These are phyloP conservation scores for Salvelinus sp. DNA, from an alignment of 2,113 vertebrate genomes.

Conservation along the genomic window DNA sequence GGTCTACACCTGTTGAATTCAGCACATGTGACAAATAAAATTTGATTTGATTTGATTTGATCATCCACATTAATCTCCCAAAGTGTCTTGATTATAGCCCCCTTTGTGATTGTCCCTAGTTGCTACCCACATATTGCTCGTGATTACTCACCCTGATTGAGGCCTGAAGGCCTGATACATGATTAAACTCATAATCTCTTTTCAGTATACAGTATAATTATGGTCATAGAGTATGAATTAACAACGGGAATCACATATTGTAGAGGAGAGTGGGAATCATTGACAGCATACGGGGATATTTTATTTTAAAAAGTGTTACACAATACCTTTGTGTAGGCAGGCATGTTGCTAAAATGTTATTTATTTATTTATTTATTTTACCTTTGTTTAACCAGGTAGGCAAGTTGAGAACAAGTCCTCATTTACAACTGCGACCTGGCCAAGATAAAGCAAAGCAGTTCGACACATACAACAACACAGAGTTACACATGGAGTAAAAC, in stretches of 20 bases:
- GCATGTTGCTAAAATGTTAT: too few relatives aligned
- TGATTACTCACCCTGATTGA: neutral
- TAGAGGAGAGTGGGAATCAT: neutral
- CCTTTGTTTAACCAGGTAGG: too few relatives aligned
- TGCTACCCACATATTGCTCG: neutral
- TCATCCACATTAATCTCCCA: neutral
- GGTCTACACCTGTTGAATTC: too few relatives aligned
- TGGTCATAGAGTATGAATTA: neutral
- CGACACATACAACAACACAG: too few relatives aligned
- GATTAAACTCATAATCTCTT: neutral
- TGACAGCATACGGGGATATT: neutral
- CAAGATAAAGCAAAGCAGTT: too few relatives aligned
- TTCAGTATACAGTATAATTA: neutral
- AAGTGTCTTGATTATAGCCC: neutral
- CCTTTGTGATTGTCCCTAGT: neutral
- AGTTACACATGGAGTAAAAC: too few relatives aligned
- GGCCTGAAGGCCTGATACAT: neutral
- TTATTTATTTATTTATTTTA: too few relatives aligned
- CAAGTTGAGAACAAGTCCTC: too few relatives aligned
- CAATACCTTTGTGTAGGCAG: neutral
- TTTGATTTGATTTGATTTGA: too few relatives aligned
- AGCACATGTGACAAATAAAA: too few relatives aligned
- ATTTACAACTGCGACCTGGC: too few relatives aligned
- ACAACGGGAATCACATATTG: neutral
- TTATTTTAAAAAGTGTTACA: neutral